Percentiles rank a stretch among this genome's conserved stretches.
Evolutionary conservation across 1,140 invertebrate genomes (phyloP).

Genomic region (Drosophila lini): DNA sequence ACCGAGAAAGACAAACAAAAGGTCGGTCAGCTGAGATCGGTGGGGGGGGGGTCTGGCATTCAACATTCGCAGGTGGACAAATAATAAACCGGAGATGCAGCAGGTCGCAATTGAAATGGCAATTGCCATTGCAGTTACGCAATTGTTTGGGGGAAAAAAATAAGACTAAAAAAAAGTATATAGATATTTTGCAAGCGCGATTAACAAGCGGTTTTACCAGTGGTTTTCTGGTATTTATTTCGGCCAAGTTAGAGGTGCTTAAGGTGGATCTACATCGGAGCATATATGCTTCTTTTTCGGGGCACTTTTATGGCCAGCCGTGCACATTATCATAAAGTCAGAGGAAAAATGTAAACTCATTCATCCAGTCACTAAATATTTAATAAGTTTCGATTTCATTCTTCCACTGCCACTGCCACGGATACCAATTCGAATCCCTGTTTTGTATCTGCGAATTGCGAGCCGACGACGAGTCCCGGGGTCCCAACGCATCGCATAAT

Average conservation of each 20-base stretch:
- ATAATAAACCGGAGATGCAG: conserved; percentile 23
- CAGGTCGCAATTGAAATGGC: conserved; percentile 1
- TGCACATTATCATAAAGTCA: conserved; percentile 82
- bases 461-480: not conserved
- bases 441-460: conserved; percentile 29
- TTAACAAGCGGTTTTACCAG: conserved; percentile 16
- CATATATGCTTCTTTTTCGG: conserved; percentile 16
- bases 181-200: conserved; percentile 5
- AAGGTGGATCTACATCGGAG: not conserved
- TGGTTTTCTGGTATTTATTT: conserved; percentile 5
- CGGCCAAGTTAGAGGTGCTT: conserved; percentile 6
- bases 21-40: conserved; percentile 46
- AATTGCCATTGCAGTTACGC: conserved; percentile 19
- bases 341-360: conserved; percentile 77
- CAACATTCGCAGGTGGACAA: conserved; percentile 39
- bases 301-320: conserved; percentile 10
- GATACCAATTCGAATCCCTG: conserved; percentile 64
- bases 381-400: conserved; percentile 84
- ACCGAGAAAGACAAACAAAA: conserved; percentile 55
- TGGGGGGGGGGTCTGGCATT: conserved; percentile 6
- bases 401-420: conserved; percentile 7
- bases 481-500: conserved; percentile 69
- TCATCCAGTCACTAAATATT: conserved; percentile 73
- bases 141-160: not conserved
- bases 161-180: conserved; percentile 1